Evolutionary conservation across 2,797 vertebrate genomes (phyloP), one percentile per base, ranked within the genome.

Genomic region (Loriculus beryllinus): DNA sequence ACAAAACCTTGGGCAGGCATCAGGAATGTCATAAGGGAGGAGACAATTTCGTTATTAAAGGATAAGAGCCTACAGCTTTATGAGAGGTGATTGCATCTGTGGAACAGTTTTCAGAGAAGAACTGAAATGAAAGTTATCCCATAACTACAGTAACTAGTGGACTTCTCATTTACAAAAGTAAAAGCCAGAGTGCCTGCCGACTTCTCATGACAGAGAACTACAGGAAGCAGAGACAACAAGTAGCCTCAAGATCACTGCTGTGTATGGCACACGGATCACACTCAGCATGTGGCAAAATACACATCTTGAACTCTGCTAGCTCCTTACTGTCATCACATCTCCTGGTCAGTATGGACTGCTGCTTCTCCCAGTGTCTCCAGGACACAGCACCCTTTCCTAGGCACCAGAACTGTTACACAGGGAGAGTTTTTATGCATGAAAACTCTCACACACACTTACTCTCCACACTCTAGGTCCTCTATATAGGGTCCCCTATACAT

Each of bases 341-440:
- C 16, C 31, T 70, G 35, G 37, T 43, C 65, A 93, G 28, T 28
- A 6, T 11, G 43, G 18, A 42, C 57, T 14, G 25, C 12, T 83
- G 10, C 14, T 10, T 60, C 12, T 86, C 51, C 25, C 22, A 33
- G 17, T 9, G 10, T 37, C 35, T 77, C 35, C 51, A 80, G 51
- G 49, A 29, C 60, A 57, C 0, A 0, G 4, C 2, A 2, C 29
- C 25, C 8, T 68, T 65, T 48, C 54, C 5, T 5, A 47, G 57
- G 29, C 57, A 68, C 16, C 10, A 31, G 25, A 69, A 59, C 40
- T 48, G 56, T 70, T 43, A 52, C 7, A 5, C 29, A 80, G 7
- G 17, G 17, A 25, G 31, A 37, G 54, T 42, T 80, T 52, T 28
- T 65, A 2, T 51, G 12, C 7, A 18, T 31, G 25, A 79, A 75